Base-by-base conservation (phyloP, 2,797 vertebrate species). In the Sebastes matsubarae region DNA sequence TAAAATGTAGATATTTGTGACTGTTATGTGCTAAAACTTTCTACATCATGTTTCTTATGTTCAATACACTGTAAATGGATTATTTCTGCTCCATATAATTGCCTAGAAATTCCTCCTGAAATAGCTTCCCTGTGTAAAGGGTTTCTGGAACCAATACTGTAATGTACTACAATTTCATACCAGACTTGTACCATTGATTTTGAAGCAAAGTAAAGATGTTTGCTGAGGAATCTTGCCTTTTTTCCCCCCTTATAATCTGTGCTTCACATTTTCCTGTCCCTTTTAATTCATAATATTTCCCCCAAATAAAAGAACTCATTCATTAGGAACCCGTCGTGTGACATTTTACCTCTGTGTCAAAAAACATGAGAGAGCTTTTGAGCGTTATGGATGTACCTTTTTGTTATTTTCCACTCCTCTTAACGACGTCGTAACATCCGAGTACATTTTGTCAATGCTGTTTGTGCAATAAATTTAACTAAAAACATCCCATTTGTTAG, bases 381-480 rank as follows among this genome's bases (percentile, higher is more conserved):
- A 90, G 88, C 87, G 71, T 93, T 72, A 73, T 74, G 72, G 66
- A 82, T 86, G 77, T 87, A 81, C 74, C 81, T 76, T 85, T 69
- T 89, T 82, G 46, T 88, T 89, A 79, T 88, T 91, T 87, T 87
- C 79, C 89, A 89, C 79, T 88, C 88, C 86, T 89, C 86, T 80
- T 86, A 88, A 86, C 80, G 86, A 89, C 72, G 68, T 92, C 77
- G 89, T 93, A 95, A 94, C 91, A 91, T 89, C 84, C 50, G 50
- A 91, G 70, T 94, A 93, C 87, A 91, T 94, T 95, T 95, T 95
- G 94, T 96, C 94, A 92, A 91, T 85, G 92, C 93, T 94, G 91
- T 95, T 96, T 95, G 95, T 96, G 95, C 94, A 96, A 95, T 96
- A 96, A 96, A 96, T 89, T 79, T 32, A 93, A 90, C 88, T 92